Percentiles rank a stretch among this genome's conserved stretches.
Evolutionary conservation across 37 sponge, comb jelly and placozoan genomes (phyloP).

Genomic region (Halichondria panicea): DNA sequence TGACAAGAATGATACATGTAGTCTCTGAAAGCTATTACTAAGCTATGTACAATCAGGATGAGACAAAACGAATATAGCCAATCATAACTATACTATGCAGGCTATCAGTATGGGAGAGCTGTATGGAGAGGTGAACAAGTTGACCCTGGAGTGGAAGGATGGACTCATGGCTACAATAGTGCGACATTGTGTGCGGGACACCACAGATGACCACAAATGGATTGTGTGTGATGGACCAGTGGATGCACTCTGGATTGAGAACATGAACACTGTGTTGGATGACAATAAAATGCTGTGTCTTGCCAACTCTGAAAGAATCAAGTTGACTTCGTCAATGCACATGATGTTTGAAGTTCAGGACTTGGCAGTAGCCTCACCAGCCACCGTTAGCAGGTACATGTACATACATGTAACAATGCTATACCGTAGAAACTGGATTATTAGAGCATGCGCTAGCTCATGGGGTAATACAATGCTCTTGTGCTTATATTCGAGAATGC

Average conservation of each 20-base stretch:
- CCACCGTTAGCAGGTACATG: constrained; percentile 92
- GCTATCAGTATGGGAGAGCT: constrained; percentile 95
- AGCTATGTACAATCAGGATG: background rate
- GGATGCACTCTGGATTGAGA: constrained; percentile 99
- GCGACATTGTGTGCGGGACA: constrained; percentile 94
- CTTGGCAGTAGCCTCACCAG: constrained; percentile 96
- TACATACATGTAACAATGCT: too few species aligned
- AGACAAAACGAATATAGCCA: background rate
- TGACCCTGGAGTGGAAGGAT: constrained; percentile 97
- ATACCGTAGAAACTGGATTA: too few species aligned
- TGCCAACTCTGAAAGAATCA: constrained; percentile 97
- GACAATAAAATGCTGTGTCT: constrained; percentile 99
- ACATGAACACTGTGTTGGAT: constrained; percentile 99
- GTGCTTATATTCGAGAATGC: too few species aligned
- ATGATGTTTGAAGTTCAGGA: constrained; percentile 99
- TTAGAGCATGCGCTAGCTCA: too few species aligned
- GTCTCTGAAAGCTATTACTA: background rate
- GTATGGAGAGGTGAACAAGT: constrained; percentile 96
- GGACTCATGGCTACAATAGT: constrained; percentile 97
- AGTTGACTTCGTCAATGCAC: constrained; percentile 92
- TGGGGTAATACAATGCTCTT: too few species aligned
- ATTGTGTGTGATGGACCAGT: constrained; percentile 99
- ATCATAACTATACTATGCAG: constrained; percentile 14
- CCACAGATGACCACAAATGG: constrained; percentile 98
- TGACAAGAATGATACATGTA: background rate